Conservation (phyloP, 2,797 vertebrate genomes). For the Prunella strophiata region DNA sequence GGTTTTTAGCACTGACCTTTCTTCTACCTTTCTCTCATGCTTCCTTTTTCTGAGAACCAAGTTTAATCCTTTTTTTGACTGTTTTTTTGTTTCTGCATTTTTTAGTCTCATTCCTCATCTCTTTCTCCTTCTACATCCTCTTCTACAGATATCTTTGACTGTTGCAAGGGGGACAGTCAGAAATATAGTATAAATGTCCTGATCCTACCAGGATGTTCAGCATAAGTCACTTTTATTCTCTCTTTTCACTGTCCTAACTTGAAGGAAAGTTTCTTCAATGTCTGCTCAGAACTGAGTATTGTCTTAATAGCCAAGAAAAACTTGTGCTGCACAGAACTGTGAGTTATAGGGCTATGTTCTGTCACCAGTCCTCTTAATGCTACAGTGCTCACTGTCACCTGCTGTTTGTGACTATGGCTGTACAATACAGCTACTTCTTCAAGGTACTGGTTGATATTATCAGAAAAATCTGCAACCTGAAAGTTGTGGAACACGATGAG, state of each 20-base stretch:
- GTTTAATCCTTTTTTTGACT: not conserved
- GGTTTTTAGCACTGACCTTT: not conserved
- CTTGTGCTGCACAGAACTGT: not conserved
- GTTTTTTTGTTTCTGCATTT: not conserved
- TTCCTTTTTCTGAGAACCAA: not conserved
- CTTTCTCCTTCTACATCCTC: not conserved
- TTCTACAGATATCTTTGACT: not conserved
- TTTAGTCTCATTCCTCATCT: not conserved
- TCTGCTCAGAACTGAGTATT: not conserved
- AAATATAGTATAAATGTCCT: not conserved
- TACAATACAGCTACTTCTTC: not conserved
- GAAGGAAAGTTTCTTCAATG: not conserved
- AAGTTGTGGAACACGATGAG: not conserved
- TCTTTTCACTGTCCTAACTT: not conserved
- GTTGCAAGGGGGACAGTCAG: not conserved
- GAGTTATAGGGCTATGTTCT: not conserved
- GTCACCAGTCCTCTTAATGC: not conserved
- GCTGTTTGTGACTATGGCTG: not conserved
- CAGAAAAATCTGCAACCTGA: not conserved
- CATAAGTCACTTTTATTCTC: not conserved
- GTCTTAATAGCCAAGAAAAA: not conserved
- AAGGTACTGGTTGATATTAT: not conserved
- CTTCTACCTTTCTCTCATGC: not conserved
- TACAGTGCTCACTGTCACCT: not conserved
- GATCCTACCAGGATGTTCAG: not conserved